These are phyloP conservation scores for Eulemur coronatus DNA, from an alignment of 2,797 vertebrate species.

Conservation along the genomic window DNA sequence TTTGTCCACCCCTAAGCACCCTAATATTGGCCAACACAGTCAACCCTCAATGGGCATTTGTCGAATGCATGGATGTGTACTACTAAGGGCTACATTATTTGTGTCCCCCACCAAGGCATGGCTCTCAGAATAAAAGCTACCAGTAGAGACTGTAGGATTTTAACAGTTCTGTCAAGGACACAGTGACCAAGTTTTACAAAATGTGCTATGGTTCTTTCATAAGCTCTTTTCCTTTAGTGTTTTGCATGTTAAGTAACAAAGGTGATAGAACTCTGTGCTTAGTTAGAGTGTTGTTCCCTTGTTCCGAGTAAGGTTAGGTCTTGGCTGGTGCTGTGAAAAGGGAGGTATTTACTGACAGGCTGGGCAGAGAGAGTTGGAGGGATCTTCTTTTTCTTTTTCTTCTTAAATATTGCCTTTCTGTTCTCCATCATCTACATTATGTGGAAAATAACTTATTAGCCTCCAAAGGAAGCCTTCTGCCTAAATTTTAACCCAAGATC, in stretches of 20 bases:
- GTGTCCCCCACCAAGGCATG: not conserved
- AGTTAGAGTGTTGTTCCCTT: not conserved
- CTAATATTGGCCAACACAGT: not conserved
- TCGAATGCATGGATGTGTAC: not conserved
- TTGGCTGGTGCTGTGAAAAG: not conserved
- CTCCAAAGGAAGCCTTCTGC: not conserved
- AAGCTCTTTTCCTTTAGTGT: not conserved
- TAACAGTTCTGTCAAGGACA: not conserved
- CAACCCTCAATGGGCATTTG: not conserved
- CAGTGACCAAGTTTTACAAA: not conserved
- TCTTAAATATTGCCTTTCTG: not conserved
- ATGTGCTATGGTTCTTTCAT: not conserved
- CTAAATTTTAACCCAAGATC: constrained; percentile 11
- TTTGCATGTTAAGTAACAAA: not conserved
- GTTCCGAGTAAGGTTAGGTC: not conserved
- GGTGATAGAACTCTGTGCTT: not conserved
- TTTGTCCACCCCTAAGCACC: not conserved
- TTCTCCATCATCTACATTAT: not conserved
- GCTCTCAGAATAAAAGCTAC: not conserved
- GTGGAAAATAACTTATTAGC: not conserved
- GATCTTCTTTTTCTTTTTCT: not conserved
- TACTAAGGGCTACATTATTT: not conserved
- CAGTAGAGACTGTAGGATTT: not conserved
- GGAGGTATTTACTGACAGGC: not conserved
- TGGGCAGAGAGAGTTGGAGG: not conserved